These are phyloP conservation scores for Drosophila eohydei DNA, from an alignment of 2,888 invertebrate species.

Conservation along the genomic window DNA sequence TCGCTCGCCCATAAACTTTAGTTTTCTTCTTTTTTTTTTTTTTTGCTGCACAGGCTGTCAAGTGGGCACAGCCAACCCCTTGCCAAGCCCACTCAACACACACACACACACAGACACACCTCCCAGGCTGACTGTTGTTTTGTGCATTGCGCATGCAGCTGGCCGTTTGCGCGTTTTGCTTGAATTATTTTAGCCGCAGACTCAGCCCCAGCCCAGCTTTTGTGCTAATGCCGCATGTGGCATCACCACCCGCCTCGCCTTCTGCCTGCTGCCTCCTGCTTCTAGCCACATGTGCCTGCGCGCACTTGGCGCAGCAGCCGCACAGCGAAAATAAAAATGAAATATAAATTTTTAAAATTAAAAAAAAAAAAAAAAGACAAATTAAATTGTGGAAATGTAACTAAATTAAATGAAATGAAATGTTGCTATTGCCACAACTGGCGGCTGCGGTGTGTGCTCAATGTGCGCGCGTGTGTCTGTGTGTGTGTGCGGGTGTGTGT, in stretches of 20 bases:
- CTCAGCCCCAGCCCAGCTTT: slow-evolving; percentile 32
- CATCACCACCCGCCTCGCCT: slow-evolving; percentile 4
- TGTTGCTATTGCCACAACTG: slow-evolving; percentile 34
- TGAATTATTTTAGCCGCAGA: slow-evolving; percentile 53
- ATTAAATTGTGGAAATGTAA: slow-evolving; percentile 61
- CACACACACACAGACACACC: not conserved
- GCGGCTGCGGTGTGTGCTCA: slow-evolving; percentile 9
- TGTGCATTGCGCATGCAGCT: slow-evolving; percentile 49
- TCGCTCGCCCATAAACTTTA: slow-evolving; percentile 26
- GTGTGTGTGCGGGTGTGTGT: slow-evolving; percentile 2
- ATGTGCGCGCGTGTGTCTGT: not conserved
- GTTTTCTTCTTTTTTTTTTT: not conserved
- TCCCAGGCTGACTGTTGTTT: slow-evolving; percentile 27
- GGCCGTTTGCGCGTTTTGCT: slow-evolving; percentile 44
- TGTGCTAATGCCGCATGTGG: slow-evolving; percentile 61
- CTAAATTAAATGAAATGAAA: slow-evolving; percentile 71
- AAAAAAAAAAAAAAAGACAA: slow-evolving; percentile 29
- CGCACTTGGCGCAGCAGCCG: slow-evolving; percentile 53
- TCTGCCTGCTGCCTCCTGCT: not conserved
- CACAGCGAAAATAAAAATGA: slow-evolving; percentile 60
- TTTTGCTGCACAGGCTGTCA: slow-evolving; percentile 13
- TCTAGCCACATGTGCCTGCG: slow-evolving; percentile 3
- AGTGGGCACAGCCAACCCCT: slow-evolving; percentile 3
- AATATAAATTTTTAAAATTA: slow-evolving; percentile 69
- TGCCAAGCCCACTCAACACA: slow-evolving; percentile 3